These are phyloP conservation scores for Istiophorus platypterus DNA, from an alignment of 2,113 vertebrate genomes.

Conservation along the genomic window DNA sequence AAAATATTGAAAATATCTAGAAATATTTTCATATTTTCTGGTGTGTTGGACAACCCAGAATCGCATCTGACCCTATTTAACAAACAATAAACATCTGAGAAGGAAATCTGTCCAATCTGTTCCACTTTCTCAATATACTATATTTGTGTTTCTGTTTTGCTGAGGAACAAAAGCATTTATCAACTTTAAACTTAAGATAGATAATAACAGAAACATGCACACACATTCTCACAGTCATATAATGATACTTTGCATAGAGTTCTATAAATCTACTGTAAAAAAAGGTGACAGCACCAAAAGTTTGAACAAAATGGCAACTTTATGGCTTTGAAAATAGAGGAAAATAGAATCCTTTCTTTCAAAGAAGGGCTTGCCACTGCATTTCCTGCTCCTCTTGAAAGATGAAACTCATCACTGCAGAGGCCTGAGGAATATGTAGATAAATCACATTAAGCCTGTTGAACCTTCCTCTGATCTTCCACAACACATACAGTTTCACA, in stretches of 20 bases:
- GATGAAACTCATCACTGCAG: constrained; percentile 44
- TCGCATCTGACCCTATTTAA: constrained; percentile 4
- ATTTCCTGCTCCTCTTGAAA: constrained; percentile 29
- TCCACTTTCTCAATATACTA: background rate
- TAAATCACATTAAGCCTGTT: constrained; percentile 30
- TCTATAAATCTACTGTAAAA: constrained; percentile 31
- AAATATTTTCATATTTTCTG: background rate
- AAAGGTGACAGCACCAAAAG: constrained; percentile 35
- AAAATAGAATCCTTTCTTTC: constrained; percentile 21
- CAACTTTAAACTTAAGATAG: background rate
- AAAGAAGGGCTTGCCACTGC: constrained; percentile 39
- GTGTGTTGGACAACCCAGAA: background rate
- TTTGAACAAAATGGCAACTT: constrained; percentile 42
- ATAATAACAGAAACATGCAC: constrained; percentile 22
- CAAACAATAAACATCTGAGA: background rate
- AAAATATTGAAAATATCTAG: background rate
- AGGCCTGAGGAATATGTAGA: constrained; percentile 5
- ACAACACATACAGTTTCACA: constrained; percentile 27
- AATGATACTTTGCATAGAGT: background rate
- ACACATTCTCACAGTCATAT: background rate
- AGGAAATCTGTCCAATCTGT: background rate
- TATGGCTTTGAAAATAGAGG: constrained; percentile 44
- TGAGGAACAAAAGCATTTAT: constrained; percentile 18
- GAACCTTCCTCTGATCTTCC: constrained; percentile 18
- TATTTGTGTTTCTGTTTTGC: background rate